phyloP scores from a whole-genome alignment of 2,113 vertebrate genomes.

The Solea solea region DNA sequence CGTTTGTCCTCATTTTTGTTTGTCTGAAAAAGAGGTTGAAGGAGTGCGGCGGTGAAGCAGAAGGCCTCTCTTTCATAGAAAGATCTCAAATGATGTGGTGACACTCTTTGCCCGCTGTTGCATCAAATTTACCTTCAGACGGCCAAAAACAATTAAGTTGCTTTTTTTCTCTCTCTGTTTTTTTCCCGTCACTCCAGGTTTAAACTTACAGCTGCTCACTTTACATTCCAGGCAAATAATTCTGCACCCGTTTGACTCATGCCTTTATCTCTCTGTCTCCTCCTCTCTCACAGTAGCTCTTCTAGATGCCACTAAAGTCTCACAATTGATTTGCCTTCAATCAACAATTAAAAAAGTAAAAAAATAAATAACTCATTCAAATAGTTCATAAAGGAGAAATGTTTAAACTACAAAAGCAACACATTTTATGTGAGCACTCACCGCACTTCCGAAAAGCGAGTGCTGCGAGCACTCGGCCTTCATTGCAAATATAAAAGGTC shows the following conservation, averaged over 20 bases:
- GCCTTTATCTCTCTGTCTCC: too few species aligned
- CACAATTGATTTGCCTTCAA: too few species aligned
- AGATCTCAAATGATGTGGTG: constrained; percentile 9
- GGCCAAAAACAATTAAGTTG: constrained; percentile 37
- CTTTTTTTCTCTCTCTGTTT: constrained; percentile 11
- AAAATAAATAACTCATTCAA: too few species aligned
- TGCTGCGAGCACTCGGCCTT: constrained; percentile 9
- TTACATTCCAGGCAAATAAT: constrained; percentile 7
- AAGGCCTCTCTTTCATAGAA: constrained; percentile 11
- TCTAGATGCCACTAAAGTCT: too few species aligned
- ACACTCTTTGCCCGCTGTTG: constrained; percentile 61
- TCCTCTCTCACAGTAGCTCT: too few species aligned
- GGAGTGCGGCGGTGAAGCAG: constrained; percentile 4
- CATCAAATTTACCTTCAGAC: constrained; percentile 70
- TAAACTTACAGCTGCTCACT: constrained; percentile 17
- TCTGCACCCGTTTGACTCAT: too few species aligned
- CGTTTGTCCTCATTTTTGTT: constrained; percentile 22
- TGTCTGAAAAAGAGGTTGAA: constrained; percentile 34
- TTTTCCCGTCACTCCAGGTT: background rate
- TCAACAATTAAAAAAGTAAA: too few species aligned
- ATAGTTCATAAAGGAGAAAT: too few species aligned
- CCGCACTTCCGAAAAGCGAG: constrained; percentile 5
- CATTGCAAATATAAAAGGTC: constrained; percentile 45
- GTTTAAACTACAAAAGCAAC: too few species aligned
- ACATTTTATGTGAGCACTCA: too few species aligned